Base-by-base conservation (phyloP, 1,140 invertebrate species). In the Drosophila repletoides region DNA sequence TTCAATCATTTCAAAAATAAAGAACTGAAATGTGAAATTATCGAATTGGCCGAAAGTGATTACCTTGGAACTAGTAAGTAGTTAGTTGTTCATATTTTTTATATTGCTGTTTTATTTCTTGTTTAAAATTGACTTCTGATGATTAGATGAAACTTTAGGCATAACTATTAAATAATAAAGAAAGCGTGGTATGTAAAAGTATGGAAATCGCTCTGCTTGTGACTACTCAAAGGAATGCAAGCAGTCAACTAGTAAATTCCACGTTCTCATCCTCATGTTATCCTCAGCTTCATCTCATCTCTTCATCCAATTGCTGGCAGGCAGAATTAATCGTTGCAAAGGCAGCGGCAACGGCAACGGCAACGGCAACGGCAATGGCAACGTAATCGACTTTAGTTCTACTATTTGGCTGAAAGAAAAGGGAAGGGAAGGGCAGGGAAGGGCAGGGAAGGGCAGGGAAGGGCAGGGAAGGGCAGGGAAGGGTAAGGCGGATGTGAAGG, bases 241-340 rank as follows among this genome's bases (percentile, higher is more conserved):
- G 19, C 24, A 41, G 17, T 43, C 48, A 52, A 63, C 38, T 33
- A 41, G 41, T 24, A 24, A n/a, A n/a, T 5, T 64, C 60, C 45
- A 36, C 40, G 15, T 12, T 10, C 15, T 15, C 21, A 21, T 36
- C 26, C 12, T 36, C 33, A 41, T 40, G 31, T 61, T 14, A 33
- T 36, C 31, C 5, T 24, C 19, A 10, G 12, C 5, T 7, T 12
- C 33, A 9, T 40, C 19, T 6, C 9, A 15, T 15, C 41, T n/a
- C 52, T 46, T 28, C 19, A 46, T 38, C 43, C 26, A 49, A 61
- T 46, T 7, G 45, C 51, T 43, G 60, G 41, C 59, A 69, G 51
- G 51, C 66, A 45, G 46, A 65, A 71, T 52, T 65, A 70, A 65
- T 70, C 68, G 53, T 38, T 46, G 28, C 24, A 29, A 33, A 22